Conservation (phyloP, 2,797 vertebrate species). For the Rhodeus uyekii region DNA sequence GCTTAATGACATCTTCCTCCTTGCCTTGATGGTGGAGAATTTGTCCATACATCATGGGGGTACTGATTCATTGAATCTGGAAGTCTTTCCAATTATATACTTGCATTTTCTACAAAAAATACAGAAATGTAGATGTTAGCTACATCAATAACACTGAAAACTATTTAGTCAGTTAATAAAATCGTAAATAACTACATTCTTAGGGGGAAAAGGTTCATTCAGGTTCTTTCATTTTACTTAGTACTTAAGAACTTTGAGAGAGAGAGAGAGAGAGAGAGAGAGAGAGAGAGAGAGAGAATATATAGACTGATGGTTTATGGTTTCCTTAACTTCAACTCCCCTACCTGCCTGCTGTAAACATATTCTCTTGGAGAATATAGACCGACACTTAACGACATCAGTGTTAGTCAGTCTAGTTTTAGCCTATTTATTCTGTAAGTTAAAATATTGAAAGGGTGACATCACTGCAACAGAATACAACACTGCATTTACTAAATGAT, state of each 20-base stretch:
- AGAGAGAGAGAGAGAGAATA: too few relatives aligned
- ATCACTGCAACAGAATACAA: not conserved
- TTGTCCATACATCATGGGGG: constrained; percentile 94
- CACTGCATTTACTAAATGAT: not conserved
- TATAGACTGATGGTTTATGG: too few relatives aligned
- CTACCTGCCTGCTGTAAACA: not conserved
- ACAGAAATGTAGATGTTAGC: constrained; percentile 2
- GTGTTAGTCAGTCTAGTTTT: not conserved
- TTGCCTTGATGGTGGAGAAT: constrained; percentile 84
- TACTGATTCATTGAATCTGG: not conserved
- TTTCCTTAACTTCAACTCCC: not conserved
- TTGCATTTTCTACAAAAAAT: not conserved
- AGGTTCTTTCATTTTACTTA: too few relatives aligned
- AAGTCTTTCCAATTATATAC: not conserved
- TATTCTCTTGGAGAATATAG: not conserved
- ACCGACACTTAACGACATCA: not conserved
- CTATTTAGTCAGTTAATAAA: not conserved
- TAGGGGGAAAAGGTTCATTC: too few relatives aligned
- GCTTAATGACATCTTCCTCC: constrained; percentile 86
- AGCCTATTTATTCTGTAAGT: not conserved
- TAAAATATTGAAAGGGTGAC: not conserved
- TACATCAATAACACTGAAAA: not conserved
- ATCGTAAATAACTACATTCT: not conserved
- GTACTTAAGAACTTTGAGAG: too few relatives aligned
- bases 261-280: too few relatives aligned